phyloP scores from a whole-genome alignment of 2,888 invertebrate species.

The Drosophila stalkeri region DNA sequence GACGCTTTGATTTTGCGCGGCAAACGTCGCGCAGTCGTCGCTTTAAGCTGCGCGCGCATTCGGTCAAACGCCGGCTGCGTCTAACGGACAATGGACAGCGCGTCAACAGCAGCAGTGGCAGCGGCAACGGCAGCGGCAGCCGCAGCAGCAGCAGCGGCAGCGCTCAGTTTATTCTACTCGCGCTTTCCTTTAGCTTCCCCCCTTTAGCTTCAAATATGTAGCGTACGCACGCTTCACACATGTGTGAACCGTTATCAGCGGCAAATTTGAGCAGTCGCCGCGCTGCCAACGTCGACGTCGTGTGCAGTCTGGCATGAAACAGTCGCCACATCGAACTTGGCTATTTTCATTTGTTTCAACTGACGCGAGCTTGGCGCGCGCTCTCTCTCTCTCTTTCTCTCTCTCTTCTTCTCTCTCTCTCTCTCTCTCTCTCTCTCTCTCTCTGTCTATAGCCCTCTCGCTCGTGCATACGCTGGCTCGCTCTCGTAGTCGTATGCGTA shows the following conservation, averaged over 20 bases:
- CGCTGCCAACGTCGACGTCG: constrained; percentile 34
- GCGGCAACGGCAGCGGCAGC: neutral
- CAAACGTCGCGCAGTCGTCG: constrained; percentile 39
- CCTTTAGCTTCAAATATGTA: neutral
- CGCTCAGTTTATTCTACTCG: neutral
- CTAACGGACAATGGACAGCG: constrained; percentile 45
- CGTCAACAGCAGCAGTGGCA: neutral
- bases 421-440: constrained; percentile 14
- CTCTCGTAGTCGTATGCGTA: constrained; percentile 43
- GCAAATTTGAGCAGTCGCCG: constrained; percentile 15
- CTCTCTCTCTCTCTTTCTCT: constrained; percentile 19
- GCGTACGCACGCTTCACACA: constrained; percentile 30
- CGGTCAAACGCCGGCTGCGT: constrained; percentile 45
- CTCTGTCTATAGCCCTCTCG: constrained; percentile 19
- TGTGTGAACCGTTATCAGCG: constrained; percentile 57
- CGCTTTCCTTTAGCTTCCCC: neutral
- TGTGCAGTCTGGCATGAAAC: constrained; percentile 52
- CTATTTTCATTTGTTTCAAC: constrained; percentile 65
- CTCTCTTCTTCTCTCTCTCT: constrained; percentile 1
- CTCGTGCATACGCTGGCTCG: constrained; percentile 25
- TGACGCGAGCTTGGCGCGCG: constrained; percentile 38
- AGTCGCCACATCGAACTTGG: constrained; percentile 59
- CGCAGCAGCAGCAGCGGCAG: neutral
- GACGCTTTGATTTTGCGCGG: constrained; percentile 43
- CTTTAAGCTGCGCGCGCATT: constrained; percentile 66